Conservation (phyloP, 2,113 vertebrate genomes). For the Nycticryphes semicollaris region DNA sequence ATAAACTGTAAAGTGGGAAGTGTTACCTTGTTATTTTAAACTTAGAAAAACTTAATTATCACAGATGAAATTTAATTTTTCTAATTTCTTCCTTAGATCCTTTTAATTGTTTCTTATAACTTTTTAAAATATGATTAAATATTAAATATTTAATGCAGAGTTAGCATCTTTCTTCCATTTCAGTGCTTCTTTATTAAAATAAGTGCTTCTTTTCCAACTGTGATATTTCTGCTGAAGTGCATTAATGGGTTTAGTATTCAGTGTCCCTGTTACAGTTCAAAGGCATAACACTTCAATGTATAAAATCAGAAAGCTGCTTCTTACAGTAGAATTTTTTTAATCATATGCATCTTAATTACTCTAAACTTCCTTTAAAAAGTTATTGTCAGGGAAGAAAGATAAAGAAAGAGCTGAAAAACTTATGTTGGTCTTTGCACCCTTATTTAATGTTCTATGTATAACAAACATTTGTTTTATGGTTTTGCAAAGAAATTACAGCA, state of each 20-base stretch:
- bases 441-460: too few relatives aligned
- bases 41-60: not conserved
- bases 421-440: not conserved
- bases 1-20: not conserved
- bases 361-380: not conserved
- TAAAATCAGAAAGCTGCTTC: not conserved
- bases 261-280: not conserved
- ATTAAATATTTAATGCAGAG: not conserved
- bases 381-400: not conserved
- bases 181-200: not conserved
- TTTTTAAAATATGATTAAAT: not conserved
- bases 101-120: not conserved
- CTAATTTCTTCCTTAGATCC: not conserved
- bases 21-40: not conserved
- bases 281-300: not conserved
- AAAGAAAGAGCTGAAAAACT: not conserved
- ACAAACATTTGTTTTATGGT: too few relatives aligned
- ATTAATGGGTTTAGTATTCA: not conserved
- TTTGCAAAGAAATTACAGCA: too few relatives aligned
- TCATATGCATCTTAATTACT: not conserved
- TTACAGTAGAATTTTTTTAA: not conserved
- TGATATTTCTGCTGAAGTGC: not conserved
- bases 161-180: not conserved
- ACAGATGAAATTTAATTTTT: not conserved
- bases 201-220: fast-evolving